phyloP scores from a whole-genome alignment of 2,113 vertebrate species.

The Pholis gunnellus region DNA sequence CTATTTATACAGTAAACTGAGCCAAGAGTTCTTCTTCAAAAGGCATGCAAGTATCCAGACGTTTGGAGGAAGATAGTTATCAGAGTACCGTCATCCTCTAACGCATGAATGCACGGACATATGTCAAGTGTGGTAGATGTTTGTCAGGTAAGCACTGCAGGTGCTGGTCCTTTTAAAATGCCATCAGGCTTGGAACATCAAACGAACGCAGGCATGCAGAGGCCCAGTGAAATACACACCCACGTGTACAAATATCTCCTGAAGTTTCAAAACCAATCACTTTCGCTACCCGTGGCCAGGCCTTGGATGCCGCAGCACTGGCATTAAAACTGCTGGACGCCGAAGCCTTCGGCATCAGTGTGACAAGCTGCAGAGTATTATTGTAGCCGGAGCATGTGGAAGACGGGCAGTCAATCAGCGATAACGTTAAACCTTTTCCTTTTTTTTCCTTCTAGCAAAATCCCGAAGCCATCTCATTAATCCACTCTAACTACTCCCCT shows the following conservation, averaged over 20 bases:
- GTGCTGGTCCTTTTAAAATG: constrained; percentile 8
- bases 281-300: not conserved
- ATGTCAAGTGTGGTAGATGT: not conserved
- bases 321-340: not conserved
- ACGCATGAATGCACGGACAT: constrained; percentile 9
- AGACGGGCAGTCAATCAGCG: constrained; percentile 30
- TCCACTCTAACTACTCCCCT: not conserved
- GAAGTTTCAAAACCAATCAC: constrained; percentile 47
- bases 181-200: constrained; percentile 11
- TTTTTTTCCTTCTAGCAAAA: constrained; percentile 25
- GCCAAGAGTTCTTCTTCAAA: constrained; percentile 1
- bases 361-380: constrained; percentile 24
- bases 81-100: not conserved
- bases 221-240: not conserved
- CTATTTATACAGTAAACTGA: not conserved
- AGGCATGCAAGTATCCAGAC: not conserved
- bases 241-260: constrained; percentile 24
- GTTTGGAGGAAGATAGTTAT: not conserved
- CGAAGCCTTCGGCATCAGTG: constrained; percentile 13
- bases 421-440: constrained; percentile 17
- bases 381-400: constrained; percentile 1
- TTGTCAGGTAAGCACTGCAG: constrained; percentile 24
- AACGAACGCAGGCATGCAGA: not conserved
- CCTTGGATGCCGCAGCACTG: constrained; percentile 5
- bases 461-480: constrained; percentile 34